Percentiles rank a stretch among this genome's conserved stretches.
These are phyloP conservation scores for Arge pagana DNA, from an alignment of 2,888 invertebrate genomes.

Conservation along the genomic window DNA sequence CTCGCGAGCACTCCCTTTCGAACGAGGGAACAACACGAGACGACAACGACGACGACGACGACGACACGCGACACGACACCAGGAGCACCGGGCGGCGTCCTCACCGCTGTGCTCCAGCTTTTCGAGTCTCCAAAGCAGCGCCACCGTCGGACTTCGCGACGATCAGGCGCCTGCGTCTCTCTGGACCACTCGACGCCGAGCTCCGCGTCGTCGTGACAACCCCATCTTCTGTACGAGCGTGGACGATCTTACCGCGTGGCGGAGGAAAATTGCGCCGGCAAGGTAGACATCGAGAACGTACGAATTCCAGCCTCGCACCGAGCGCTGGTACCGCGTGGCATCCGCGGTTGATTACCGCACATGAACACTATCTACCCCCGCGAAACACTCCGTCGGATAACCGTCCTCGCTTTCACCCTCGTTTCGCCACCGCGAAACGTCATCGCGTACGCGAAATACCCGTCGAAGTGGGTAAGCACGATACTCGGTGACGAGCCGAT, in stretches of 20 bases:
- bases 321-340: slow-evolving; percentile 13
- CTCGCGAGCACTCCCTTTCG: slow-evolving; percentile 20
- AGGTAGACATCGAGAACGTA: slow-evolving; percentile 9
- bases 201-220: slow-evolving; percentile 23
- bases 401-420: no score
- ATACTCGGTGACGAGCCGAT: no score
- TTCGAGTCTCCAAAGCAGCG: slow-evolving; percentile 15
- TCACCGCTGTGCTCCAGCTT: slow-evolving; percentile 35
- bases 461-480: no score
- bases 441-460: no score
- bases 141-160: slow-evolving; percentile 18
- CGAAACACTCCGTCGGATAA: no score
- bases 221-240: slow-evolving; percentile 25
- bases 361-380: no score
- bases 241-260: slow-evolving; percentile 13
- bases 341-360: no score
- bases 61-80: slow-evolving; percentile 20
- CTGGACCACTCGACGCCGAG: slow-evolving; percentile 10
- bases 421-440: no score
- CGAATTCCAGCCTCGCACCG: background rate
- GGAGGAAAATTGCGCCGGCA: background rate
- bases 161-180: slow-evolving; percentile 17
- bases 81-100: slow-evolving; percentile 35
- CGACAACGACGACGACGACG: background rate
- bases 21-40: slow-evolving; percentile 16